A percentile compares a stretch with the other conserved stretches of the same genome.
These are phyloP conservation scores for Emydocephalus ijimae DNA, from an alignment of 2,113 vertebrate species.

Conservation along the genomic window DNA sequence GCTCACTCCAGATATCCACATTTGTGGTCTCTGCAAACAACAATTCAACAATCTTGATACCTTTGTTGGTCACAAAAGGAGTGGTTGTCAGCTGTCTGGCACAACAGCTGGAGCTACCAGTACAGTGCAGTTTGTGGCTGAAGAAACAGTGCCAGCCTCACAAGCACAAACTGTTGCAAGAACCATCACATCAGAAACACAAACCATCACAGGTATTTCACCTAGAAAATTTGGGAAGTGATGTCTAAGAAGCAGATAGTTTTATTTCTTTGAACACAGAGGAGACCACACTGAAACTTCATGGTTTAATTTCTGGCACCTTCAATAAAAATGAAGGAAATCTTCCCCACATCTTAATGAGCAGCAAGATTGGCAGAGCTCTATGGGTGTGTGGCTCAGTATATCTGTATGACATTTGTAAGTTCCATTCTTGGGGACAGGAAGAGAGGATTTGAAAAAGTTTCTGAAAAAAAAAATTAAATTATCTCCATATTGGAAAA, in stretches of 20 bases:
- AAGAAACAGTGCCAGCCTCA: conserved; percentile 63
- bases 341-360: not conserved
- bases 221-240: not conserved
- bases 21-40: conserved; percentile 95
- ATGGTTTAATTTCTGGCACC: not conserved
- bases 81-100: conserved; percentile 79
- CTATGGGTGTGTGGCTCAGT: not conserved
- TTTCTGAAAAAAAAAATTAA: not conserved
- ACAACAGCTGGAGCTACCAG: conserved; percentile 60
- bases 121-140: conserved; percentile 72
- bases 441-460: not conserved
- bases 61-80: conserved; percentile 92
- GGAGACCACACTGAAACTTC: not conserved
- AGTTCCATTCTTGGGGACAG: not conserved
- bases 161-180: conserved; percentile 60
- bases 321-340: not conserved
- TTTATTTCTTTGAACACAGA: not conserved
- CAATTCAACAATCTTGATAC: conserved; percentile 91
- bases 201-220: conserved; percentile 78
- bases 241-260: not conserved
- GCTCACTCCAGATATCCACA: conserved; percentile 92
- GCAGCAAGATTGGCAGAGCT: not conserved
- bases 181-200: conserved; percentile 74
- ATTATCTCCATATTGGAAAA: not conserved
- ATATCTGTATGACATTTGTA: not conserved